Evolutionary conservation across 2,888 invertebrate species (phyloP).

Genomic region (Morpho helenor): DNA sequence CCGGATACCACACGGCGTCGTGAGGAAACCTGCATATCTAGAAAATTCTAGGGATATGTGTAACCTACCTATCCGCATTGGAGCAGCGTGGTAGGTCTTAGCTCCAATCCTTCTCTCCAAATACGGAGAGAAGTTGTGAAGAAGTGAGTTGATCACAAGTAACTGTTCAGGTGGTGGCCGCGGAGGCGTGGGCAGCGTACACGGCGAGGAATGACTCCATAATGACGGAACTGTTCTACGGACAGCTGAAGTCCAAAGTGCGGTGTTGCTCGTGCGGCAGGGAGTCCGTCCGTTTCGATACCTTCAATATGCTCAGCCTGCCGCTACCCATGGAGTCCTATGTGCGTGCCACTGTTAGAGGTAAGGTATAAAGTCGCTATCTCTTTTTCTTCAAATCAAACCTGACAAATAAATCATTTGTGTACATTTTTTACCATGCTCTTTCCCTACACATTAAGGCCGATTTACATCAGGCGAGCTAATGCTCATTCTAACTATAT

Average conservation of each 20-base stretch:
- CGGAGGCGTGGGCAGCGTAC: slow-evolving; percentile 91
- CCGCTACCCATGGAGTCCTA: slow-evolving; percentile 95
- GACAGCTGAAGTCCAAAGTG: slow-evolving; percentile 93
- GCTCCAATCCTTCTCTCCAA: too few relatives aligned
- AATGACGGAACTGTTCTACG: slow-evolving; percentile 94
- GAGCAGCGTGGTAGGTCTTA: too few relatives aligned
- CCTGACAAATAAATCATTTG: too few relatives aligned
- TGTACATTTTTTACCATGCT: too few relatives aligned
- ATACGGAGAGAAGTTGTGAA: too few relatives aligned
- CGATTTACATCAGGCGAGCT: too few relatives aligned
- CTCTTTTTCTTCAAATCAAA: background rate
- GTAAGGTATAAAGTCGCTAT: slow-evolving; percentile 48
- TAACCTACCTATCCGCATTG: too few relatives aligned
- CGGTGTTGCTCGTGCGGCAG: slow-evolving; percentile 90
- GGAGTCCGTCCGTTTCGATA: slow-evolving; percentile 93
- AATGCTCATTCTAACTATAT: too few relatives aligned
- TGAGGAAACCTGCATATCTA: too few relatives aligned
- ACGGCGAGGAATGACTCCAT: slow-evolving; percentile 90
- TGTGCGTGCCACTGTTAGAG: slow-evolving; percentile 86
- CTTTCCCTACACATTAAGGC: too few relatives aligned
- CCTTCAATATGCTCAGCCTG: slow-evolving; percentile 93
- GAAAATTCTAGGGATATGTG: too few relatives aligned
- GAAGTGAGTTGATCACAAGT: background rate
- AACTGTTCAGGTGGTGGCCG: slow-evolving; percentile 71
- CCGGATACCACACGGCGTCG: too few relatives aligned